Evolutionary conservation across 2,888 invertebrate genomes (phyloP).

Genomic region (Glaucopsyche alexis): DNA sequence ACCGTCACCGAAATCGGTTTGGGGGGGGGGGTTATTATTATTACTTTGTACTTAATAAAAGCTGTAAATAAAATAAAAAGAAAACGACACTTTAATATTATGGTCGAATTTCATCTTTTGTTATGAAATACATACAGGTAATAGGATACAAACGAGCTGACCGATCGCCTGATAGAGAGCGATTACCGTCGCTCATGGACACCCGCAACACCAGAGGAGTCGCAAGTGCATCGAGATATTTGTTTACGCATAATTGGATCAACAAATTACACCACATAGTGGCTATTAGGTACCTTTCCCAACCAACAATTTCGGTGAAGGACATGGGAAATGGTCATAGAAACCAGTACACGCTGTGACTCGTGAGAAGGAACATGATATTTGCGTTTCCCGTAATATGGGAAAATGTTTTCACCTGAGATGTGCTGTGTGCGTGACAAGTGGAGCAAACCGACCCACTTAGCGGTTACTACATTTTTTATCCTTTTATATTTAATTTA

Average conservation of each 20-base stretch:
- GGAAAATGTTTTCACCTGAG: not conserved
- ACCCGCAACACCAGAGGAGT: no score
- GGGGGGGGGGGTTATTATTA: no score
- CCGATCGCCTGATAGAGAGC: no score
- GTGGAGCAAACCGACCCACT: slow-evolving; percentile 8
- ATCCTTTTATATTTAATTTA: not conserved
- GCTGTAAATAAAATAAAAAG: not conserved
- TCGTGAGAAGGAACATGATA: slow-evolving; percentile 5
- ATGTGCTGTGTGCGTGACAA: not conserved
- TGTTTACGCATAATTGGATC: no score
- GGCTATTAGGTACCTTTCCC: not conserved
- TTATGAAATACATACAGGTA: no score
- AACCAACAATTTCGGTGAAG: not conserved
- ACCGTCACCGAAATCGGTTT: no score
- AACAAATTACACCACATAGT: no score
- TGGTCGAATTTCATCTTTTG: no score
- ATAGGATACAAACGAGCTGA: no score
- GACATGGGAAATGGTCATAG: slow-evolving; percentile 14
- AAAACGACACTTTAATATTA: not conserved
- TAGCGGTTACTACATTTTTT: not conserved
- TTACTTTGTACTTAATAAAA: no score
- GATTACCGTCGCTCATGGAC: no score
- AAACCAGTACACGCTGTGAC: not conserved
- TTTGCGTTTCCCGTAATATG: not conserved
- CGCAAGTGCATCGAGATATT: no score